phyloP scores from a whole-genome alignment of 2,888 invertebrate genomes.

The Leptinotarsa juncta region DNA sequence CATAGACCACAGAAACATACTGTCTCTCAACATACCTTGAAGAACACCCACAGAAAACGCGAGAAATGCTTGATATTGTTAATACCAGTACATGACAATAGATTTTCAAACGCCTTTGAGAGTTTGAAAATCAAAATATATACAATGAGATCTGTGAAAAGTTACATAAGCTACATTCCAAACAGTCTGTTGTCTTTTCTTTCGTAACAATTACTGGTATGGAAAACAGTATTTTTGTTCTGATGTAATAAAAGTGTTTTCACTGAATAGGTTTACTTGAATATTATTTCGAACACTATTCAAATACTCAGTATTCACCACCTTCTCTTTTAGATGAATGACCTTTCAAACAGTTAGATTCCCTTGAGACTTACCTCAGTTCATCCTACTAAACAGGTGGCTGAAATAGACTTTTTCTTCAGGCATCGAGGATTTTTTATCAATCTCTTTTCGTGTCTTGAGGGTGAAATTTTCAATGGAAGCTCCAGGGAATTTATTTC shows the following conservation, averaged over 20 bases:
- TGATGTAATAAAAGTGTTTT: background rate
- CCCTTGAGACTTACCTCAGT: background rate
- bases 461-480: conserved; percentile 29
- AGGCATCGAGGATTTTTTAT: conserved; percentile 16
- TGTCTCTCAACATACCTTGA: no score
- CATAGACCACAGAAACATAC: no score
- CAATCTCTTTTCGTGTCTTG: conserved; percentile 24
- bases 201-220: no score
- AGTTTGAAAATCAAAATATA: no score
- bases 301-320: background rate
- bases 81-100: no score
- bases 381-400: conserved; percentile 9
- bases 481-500: conserved; percentile 24
- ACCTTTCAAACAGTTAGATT: background rate
- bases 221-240: background rate
- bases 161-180: no score
- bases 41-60: no score
- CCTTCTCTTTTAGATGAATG: background rate
- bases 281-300: no score
- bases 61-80: no score
- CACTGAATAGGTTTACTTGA: background rate
- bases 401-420: background rate
- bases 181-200: no score
- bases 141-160: no score
- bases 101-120: no score